Conservation (phyloP, 2,113 vertebrate species). For the Oryzias celebensis region DNA sequence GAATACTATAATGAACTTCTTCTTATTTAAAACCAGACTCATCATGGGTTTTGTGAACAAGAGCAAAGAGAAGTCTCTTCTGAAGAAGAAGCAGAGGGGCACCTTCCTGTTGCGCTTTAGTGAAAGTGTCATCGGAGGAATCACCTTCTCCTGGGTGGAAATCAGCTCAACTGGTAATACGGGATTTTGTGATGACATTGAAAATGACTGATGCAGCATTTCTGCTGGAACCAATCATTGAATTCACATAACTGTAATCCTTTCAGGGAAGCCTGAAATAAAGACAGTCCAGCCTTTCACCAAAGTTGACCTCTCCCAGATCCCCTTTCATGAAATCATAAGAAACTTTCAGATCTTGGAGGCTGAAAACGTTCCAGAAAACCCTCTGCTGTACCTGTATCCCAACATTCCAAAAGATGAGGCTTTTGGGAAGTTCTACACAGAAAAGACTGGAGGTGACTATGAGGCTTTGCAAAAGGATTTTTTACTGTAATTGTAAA, state of each 20-base stretch:
- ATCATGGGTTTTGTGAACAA: conserved; percentile 93
- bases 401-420: conserved; percentile 82
- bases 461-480: neutral
- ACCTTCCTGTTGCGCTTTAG: conserved; percentile 95
- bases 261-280: conserved; percentile 73
- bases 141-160: conserved; percentile 95
- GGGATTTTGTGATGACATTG: neutral
- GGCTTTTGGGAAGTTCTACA: conserved; percentile 87
- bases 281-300: conserved; percentile 87
- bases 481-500: neutral
- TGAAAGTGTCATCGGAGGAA: conserved; percentile 82
- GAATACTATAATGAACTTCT: neutral
- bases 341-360: conserved; percentile 85
- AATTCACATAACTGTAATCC: neutral
- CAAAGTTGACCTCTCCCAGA: conserved; percentile 79
- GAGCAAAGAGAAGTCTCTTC: conserved; percentile 79
- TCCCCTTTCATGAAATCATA: conserved; percentile 90
- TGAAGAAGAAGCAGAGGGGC: conserved; percentile 81
- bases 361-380: conserved; percentile 84
- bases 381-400: conserved; percentile 87
- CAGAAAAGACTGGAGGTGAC: conserved; percentile 76
- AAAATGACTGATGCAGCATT: neutral
- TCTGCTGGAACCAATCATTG: neutral
- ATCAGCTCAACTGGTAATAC: conserved; percentile 73
- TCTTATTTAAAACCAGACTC: conserved; percentile 63